A percentile compares a stretch with the other conserved stretches of the same genome.
phyloP scores from a whole-genome alignment of 2,888 invertebrate genomes.

The Suillia variegata region DNA sequence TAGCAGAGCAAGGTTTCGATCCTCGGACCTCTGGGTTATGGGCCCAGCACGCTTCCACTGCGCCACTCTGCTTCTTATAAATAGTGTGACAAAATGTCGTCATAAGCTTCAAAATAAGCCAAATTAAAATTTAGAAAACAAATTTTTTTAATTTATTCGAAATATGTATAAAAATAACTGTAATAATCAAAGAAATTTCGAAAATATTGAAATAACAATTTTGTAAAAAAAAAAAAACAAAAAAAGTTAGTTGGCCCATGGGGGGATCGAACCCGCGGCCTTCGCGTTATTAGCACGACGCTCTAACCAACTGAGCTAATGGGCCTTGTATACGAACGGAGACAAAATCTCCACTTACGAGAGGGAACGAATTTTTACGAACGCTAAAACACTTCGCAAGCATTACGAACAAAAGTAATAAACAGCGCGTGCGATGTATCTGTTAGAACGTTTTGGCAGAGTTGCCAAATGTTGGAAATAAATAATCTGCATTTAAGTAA shows the following conservation, averaged over 20 bases:
- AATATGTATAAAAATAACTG: not conserved
- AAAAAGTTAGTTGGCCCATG: constrained; percentile 52
- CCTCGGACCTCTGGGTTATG: constrained; percentile 64
- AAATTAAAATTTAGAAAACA: not conserved
- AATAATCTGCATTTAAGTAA: no score
- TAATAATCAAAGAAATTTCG: not conserved
- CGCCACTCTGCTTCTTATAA: constrained; percentile 68
- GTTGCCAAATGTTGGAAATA: no score
- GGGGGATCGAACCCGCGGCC: constrained; percentile 62
- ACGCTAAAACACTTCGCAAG: no score
- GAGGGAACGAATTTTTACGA: no score
- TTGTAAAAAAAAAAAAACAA: not conserved
- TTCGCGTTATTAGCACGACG: constrained; percentile 63
- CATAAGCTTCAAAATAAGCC: no score
- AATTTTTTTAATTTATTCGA: not conserved
- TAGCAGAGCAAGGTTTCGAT: constrained; percentile 50
- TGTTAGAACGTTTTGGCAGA: no score
- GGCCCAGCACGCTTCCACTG: constrained; percentile 76
- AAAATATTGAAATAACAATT: not conserved
- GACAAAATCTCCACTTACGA: not conserved
- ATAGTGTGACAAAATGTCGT: no score
- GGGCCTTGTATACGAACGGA: no score
- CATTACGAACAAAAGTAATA: no score
- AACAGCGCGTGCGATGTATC: no score
- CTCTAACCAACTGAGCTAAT: constrained; percentile 63